Evolutionary conservation across 1,140 invertebrate species (phyloP), one percentile per base, ranked within the genome.

Genomic region (Callitettix versicolor): DNA sequence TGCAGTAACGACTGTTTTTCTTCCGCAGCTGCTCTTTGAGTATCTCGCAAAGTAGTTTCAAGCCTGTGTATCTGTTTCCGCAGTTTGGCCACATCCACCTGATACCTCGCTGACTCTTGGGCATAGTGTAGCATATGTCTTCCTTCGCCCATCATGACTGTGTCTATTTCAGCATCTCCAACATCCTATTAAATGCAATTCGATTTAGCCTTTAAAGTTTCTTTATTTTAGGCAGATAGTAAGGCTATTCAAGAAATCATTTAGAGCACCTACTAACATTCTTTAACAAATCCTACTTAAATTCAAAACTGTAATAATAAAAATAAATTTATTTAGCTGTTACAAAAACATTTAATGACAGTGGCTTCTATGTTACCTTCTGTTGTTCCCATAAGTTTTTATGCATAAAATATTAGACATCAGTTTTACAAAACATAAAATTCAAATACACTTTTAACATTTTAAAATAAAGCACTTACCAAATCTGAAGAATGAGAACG

Each of bases 51-150:
- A 0, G 77, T 71, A 15, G 77, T 76, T 68, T 92, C 87, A 1
- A 88, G 66, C 40, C 79, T 73, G 56, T 82, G 77, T 63, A 87
- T 86, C 48, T 84, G 77, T 64, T 82, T 84, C 53, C 87, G 73
- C 6, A 90, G 71, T 38, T 76, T 74, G 0, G 81, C 76, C 38
- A 91, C 80, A 65, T 91, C 87, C 9, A 90, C 81, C 60, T 91
- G 86, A 64, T 82, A 83, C 6, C 88, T 69, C 0, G 88, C 84
- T 53, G 89, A 67, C 69, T 92, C 88, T 67, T 92, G 86, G 43
- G 81, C 83, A 67, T 91, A 91, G 72, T 91, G 86, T 17, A 92
- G 65, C 73, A 92, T 82, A 57, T 84, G 83, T 75, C 80, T 60
- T 57, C 63, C 47, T 46, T 63, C 54, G 30, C 14, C 34, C 12